Conservation (phyloP, 2,888 invertebrate species). For the Omphaloscelis lunosa region DNA sequence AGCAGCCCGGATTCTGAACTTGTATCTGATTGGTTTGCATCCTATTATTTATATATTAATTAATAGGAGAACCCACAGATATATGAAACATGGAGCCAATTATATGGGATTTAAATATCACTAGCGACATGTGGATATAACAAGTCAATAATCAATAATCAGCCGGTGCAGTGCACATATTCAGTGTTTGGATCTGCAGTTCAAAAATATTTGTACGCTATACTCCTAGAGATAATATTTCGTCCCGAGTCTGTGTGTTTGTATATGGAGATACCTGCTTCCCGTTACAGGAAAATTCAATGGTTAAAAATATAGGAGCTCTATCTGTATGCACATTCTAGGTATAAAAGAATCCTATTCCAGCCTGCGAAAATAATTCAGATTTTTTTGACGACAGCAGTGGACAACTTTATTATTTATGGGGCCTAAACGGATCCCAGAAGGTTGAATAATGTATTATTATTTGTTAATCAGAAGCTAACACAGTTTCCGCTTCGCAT, state of each 20-base stretch:
- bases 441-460: background rate
- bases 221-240: conserved; percentile 17
- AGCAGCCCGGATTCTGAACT: background rate
- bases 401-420: background rate
- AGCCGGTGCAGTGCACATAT: background rate
- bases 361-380: background rate
- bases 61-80: no score
- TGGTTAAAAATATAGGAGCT: conserved; percentile 17
- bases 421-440: no score
- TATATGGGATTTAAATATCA: background rate
- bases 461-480: background rate
- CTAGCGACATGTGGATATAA: background rate
- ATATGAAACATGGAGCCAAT: no score
- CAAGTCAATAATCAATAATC: background rate
- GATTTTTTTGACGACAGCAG: background rate
- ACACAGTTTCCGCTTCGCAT: no score
- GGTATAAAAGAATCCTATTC: background rate
- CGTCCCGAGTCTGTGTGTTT: conserved; percentile 9
- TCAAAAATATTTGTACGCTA: conserved; percentile 12
- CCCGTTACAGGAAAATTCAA: conserved; percentile 20
- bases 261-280: conserved; percentile 5
- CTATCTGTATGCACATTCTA: background rate
- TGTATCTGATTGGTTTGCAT: background rate
- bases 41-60: no score
- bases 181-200: background rate